These are phyloP conservation scores for Cyrtonyx montezumae DNA, from an alignment of 2,113 vertebrate species.

Conservation along the genomic window DNA sequence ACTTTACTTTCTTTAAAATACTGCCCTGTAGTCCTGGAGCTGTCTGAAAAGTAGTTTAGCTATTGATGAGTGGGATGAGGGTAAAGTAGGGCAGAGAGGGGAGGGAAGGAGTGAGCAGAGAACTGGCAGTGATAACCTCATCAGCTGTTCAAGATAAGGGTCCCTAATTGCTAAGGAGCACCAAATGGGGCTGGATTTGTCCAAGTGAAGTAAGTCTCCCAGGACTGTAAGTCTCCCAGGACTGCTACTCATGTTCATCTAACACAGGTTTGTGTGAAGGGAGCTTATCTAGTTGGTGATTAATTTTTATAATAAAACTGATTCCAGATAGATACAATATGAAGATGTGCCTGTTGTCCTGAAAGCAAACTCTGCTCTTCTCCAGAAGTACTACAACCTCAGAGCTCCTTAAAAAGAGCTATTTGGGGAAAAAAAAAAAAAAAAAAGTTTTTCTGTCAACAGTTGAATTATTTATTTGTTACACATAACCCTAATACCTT, in stretches of 20 bases:
- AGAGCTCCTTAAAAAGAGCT: background rate
- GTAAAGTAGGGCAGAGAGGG: background rate
- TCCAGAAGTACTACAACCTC: rapidly evolving
- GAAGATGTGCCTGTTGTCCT: background rate
- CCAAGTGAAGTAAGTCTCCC: background rate
- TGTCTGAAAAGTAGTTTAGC: constrained; percentile 27
- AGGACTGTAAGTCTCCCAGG: background rate
- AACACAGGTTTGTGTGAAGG: background rate
- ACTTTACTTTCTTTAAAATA: constrained; percentile 28
- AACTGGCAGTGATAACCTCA: constrained; percentile 31
- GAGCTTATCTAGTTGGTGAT: background rate
- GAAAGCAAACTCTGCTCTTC: background rate
- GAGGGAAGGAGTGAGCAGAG: background rate
- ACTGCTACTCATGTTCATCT: background rate
- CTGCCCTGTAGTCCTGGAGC: constrained; percentile 1
- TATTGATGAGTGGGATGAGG: constrained; percentile 9
- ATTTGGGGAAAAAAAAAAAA: background rate
- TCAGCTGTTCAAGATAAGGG: background rate
- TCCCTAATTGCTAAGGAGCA: background rate
- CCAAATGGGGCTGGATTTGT: background rate
- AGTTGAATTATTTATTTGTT: background rate
- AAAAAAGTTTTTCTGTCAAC: background rate
- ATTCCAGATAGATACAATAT: background rate
- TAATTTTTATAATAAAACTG: background rate
- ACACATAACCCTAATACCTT: background rate